Conservation (phyloP, 2,888 invertebrate genomes). For the Leptothorax acervorum region DNA sequence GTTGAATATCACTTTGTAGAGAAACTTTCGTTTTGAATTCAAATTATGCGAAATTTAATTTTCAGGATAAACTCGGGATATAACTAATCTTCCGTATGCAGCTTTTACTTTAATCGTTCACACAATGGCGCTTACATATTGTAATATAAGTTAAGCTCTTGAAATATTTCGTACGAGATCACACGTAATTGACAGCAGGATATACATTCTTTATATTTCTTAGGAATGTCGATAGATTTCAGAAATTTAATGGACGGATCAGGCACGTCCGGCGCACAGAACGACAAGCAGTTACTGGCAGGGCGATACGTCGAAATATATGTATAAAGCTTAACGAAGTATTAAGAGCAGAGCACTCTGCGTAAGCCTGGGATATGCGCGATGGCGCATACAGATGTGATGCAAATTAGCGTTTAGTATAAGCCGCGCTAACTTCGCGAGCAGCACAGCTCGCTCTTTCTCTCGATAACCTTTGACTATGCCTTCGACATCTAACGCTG, state of each 20-base stretch:
- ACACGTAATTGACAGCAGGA: neutral
- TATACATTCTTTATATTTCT: neutral
- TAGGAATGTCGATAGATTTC: neutral
- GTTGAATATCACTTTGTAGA: slow-evolving; percentile 26
- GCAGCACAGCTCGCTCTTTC: slow-evolving; percentile 43
- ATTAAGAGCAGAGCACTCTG: slow-evolving; percentile 82
- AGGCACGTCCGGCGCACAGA: slow-evolving; percentile 26
- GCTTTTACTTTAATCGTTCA: slow-evolving; percentile 19
- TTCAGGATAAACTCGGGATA: slow-evolving; percentile 31
- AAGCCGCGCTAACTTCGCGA: slow-evolving; percentile 78
- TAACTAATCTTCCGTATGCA: slow-evolving; percentile 38
- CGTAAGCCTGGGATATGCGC: slow-evolving; percentile 81
- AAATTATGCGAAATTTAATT: slow-evolving; percentile 38
- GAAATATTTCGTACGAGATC: neutral
- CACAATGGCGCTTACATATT: neutral
- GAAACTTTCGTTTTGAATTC: slow-evolving; percentile 44
- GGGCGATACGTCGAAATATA: slow-evolving; percentile 59
- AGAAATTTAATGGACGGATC: slow-evolving; percentile 9
- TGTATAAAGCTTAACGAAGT: slow-evolving; percentile 78
- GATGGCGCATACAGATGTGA: slow-evolving; percentile 83
- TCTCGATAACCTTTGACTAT: slow-evolving; percentile 41
- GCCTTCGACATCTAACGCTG: slow-evolving; percentile 62
- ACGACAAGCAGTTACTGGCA: slow-evolving; percentile 48
- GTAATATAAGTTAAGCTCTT: neutral
- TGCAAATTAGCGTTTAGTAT: slow-evolving; percentile 83